Base-by-base conservation (phyloP, 2,113 vertebrate genomes). In the Cinclus mexicanus region DNA sequence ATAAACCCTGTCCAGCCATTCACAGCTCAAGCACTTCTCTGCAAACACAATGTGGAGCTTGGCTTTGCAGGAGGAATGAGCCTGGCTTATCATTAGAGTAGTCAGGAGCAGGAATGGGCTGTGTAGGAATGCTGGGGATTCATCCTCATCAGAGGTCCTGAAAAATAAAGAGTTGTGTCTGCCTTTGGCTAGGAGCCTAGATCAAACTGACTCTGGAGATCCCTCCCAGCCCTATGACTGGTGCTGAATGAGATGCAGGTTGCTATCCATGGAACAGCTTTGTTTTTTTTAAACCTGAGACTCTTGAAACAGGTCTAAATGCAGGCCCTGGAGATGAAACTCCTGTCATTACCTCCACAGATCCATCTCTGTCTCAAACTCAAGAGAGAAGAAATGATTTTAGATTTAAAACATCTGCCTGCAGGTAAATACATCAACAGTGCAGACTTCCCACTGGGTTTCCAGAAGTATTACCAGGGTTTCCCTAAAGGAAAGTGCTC, bases 161-260 rank as follows among this genome's bases (percentile, higher is more conserved):
- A 37, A 92, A 88, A 94, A 90, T 72, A 97, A 96, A 88, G 92
- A 60, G 75, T 12, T 79, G 61, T 28, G 93, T 56, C 92, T 95
- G 96, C 96, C 94, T 94, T 93, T 94, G 91, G 86, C 64, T 59
- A 95, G 76, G 68, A 92, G 71, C 72, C 57, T 14, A 92, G 90
- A 95, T 94, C 90, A 97, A 83, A 94, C 96, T 2, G 35, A 89
- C 94, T 96, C 67, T 47, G 31, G 63, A 86, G 91, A 94, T 93
- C 83, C 92, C 94, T 95, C 90, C 90, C 94, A 97, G 96, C 94
- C 55, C 71, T 92, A 1, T 88, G 95, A 61, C 93, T 94, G 92
- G 31, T 26, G 12, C 12, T 47, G 42, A 83, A 92, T 90, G 75
- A 97, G 79, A 77, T 83, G 92, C 89, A 92, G 79, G 79, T 69